Evolutionary conservation across 2,113 vertebrate species (phyloP).

Genomic region (Heliornis fulica): DNA sequence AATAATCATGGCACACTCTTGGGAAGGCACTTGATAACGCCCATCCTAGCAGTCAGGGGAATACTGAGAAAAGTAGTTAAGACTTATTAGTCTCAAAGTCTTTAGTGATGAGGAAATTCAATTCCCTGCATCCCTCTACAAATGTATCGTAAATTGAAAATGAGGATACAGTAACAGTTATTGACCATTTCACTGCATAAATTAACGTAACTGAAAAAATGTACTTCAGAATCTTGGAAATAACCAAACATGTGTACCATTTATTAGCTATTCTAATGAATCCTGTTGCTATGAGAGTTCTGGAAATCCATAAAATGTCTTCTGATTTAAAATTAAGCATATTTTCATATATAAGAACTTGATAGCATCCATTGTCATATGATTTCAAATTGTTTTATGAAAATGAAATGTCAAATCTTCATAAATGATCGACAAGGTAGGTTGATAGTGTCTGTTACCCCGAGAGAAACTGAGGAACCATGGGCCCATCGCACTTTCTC

Average conservation of each 20-base stretch:
- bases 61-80: not conserved
- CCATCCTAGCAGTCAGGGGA: not conserved
- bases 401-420: not conserved
- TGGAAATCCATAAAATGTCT: not conserved
- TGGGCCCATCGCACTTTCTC: not conserved
- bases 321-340: not conserved
- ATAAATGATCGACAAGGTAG: not conserved
- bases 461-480: not conserved
- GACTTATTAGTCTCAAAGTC: not conserved
- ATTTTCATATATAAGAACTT: not conserved
- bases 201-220: not conserved
- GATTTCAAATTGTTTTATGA: not conserved
- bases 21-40: not conserved
- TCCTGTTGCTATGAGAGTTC: not conserved
- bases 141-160: not conserved
- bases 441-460: not conserved
- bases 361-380: not conserved
- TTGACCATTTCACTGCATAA: not conserved
- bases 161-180: not conserved
- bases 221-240: not conserved
- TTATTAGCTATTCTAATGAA: not conserved
- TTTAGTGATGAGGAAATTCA: not conserved
- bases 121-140: not conserved
- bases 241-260: not conserved
- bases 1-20: not conserved